A percentile compares a stretch with the other conserved stretches of the same genome.
Conservation (phyloP, 2,888 invertebrate genomes). For the Tachina lurida region DNA sequence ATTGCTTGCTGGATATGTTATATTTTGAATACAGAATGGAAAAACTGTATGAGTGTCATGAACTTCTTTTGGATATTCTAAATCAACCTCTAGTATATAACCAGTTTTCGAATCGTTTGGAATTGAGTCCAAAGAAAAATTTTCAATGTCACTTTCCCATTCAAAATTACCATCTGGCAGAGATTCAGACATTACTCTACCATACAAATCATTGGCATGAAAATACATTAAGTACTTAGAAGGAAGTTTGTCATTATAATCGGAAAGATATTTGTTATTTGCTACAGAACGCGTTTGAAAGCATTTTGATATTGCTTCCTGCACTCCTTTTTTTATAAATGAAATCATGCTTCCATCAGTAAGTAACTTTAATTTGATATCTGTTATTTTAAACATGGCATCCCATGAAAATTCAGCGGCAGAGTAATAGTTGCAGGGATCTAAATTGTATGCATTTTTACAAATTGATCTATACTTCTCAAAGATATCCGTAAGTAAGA, state of each 20-base stretch:
- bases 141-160: conserved; percentile 13
- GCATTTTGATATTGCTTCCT: conserved; percentile 77
- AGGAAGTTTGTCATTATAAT: conserved; percentile 74
- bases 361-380: conserved; percentile 76
- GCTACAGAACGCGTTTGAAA: conserved; percentile 76
- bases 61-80: conserved; percentile 30
- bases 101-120: conserved; percentile 56
- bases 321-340: conserved; percentile 76
- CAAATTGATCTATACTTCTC: conserved; percentile 76
- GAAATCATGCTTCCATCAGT: conserved; percentile 78
- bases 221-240: conserved; percentile 67
- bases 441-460: conserved; percentile 30
- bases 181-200: conserved; percentile 72
- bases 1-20: neutral
- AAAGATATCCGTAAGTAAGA: conserved; percentile 76
- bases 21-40: conserved; percentile 46
- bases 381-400: conserved; percentile 78
- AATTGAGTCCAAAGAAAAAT: neutral
- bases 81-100: conserved; percentile 74
- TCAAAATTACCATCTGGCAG: conserved; percentile 74
- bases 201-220: conserved; percentile 71
- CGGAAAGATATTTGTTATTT: conserved; percentile 78
- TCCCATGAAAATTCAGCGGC: conserved; percentile 75
- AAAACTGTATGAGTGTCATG: conserved; percentile 28
- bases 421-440: conserved; percentile 36